Evolutionary conservation across 2,888 invertebrate species (phyloP).

Genomic region (Achlya flavicornis): DNA sequence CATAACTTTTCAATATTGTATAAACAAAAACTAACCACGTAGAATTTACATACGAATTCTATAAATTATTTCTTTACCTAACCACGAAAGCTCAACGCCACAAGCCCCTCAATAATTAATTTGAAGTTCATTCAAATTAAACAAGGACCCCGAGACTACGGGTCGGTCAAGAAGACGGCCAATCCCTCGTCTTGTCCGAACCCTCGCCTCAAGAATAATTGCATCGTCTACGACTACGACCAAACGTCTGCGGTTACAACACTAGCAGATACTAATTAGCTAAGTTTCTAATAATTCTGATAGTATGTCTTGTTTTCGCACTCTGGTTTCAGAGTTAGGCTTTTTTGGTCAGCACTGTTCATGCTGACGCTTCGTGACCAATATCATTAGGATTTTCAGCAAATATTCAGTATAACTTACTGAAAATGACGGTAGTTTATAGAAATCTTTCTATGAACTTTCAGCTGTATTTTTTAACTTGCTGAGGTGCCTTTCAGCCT

Average conservation of each 20-base stretch:
- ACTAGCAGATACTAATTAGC: slow-evolving; percentile 14
- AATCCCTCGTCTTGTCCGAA: neutral
- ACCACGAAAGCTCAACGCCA: neutral
- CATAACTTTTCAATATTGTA: too few species aligned
- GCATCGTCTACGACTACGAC: slow-evolving; percentile 14
- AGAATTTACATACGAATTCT: neutral
- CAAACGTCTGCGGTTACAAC: slow-evolving; percentile 10
- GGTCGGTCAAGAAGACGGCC: slow-evolving; percentile 12
- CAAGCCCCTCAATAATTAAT: slow-evolving; percentile 2
- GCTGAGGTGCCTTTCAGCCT: too few species aligned
- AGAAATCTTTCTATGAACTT: too few species aligned
- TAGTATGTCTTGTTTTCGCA: neutral
- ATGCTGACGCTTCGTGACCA: too few species aligned
- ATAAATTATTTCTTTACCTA: neutral
- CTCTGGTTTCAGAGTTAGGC: too few species aligned
- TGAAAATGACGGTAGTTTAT: too few species aligned
- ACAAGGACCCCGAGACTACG: neutral
- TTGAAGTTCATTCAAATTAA: slow-evolving; percentile 7
- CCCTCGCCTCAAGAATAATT: slow-evolving; percentile 11
- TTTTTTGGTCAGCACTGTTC: too few species aligned
- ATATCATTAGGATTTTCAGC: too few species aligned
- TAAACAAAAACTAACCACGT: too few species aligned
- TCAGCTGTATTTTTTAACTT: too few species aligned
- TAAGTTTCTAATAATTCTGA: neutral
- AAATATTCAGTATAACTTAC: too few species aligned